Evolutionary conservation across 2,888 invertebrate genomes (phyloP).

Genomic region (Parnassius apollo): DNA sequence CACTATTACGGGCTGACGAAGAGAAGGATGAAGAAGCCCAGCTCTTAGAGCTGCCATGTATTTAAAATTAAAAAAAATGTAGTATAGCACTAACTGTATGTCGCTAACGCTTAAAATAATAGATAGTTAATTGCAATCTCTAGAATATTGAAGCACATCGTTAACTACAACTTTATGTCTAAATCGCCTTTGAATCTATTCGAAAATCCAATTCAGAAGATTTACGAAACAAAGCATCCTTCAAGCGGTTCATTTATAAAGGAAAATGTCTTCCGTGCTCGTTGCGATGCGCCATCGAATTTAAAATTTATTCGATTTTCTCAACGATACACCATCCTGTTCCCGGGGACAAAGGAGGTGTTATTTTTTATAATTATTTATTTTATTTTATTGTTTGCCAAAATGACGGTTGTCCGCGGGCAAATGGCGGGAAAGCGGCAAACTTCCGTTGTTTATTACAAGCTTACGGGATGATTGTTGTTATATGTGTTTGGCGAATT

Average conservation of each 20-base stretch:
- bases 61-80: too few relatives aligned
- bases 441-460: conserved; percentile 37
- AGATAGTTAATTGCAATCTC: conserved; percentile 6
- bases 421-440: conserved; percentile 29
- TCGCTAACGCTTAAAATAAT: conserved; percentile 6
- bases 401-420: conserved; percentile 37
- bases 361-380: conserved; percentile 64
- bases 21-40: too few relatives aligned
- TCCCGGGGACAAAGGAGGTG: conserved; percentile 24
- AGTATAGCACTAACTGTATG: too few relatives aligned
- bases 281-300: conserved; percentile 55
- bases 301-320: conserved; percentile 47
- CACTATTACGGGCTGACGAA: too few relatives aligned
- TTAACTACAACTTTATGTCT: conserved; percentile 13
- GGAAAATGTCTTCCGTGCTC: conserved; percentile 42
- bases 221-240: conserved; percentile 28
- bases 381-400: conserved; percentile 56
- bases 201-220: conserved; percentile 18
- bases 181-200: conserved; percentile 18
- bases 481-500: conserved; percentile 32
- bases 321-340: conserved; percentile 19
- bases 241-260: conserved; percentile 34
- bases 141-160: conserved; percentile 16
- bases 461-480: conserved; percentile 34
- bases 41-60: too few relatives aligned